phyloP scores from a whole-genome alignment of 1,140 invertebrate species.

The Papilio aristodemus region DNA sequence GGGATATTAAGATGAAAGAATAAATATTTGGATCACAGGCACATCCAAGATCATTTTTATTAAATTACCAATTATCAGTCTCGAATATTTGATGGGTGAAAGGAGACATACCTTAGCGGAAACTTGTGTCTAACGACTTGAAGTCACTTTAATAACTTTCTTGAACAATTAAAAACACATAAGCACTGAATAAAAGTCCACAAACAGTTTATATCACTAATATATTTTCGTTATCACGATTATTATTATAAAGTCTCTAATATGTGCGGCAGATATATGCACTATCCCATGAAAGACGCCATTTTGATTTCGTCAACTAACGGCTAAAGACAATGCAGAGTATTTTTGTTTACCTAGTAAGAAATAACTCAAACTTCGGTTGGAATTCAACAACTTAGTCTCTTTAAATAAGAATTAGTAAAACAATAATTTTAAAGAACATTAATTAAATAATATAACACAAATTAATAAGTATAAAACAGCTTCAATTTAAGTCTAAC shows the following conservation, averaged over 20 bases:
- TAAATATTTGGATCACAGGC: neutral
- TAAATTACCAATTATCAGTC: constrained; percentile 41
- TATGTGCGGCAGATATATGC: constrained; percentile 73
- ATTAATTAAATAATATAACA: neutral
- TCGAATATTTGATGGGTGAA: constrained; percentile 71
- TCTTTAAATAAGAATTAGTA: neutral
- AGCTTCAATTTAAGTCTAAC: no score
- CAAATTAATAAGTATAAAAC: no score
- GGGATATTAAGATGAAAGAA: neutral
- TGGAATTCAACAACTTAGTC: neutral
- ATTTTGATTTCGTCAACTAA: constrained; percentile 81
- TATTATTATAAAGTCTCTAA: constrained; percentile 49
- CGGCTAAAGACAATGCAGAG: constrained; percentile 59
- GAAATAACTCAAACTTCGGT: neutral
- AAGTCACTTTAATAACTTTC: constrained; percentile 37
- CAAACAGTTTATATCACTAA: constrained; percentile 50
- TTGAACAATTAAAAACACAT: constrained; percentile 46
- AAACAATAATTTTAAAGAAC: neutral
- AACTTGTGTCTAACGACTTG: constrained; percentile 51
- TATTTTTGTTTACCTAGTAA: constrained; percentile 33
- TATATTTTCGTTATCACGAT: constrained; percentile 62
- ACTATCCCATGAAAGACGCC: constrained; percentile 76
- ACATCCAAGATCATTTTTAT: neutral
- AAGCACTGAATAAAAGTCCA: constrained; percentile 55
- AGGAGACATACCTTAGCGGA: constrained; percentile 73